Conservation (phyloP, 2,797 vertebrate genomes). For the Chaetophractus vellerosus region DNA sequence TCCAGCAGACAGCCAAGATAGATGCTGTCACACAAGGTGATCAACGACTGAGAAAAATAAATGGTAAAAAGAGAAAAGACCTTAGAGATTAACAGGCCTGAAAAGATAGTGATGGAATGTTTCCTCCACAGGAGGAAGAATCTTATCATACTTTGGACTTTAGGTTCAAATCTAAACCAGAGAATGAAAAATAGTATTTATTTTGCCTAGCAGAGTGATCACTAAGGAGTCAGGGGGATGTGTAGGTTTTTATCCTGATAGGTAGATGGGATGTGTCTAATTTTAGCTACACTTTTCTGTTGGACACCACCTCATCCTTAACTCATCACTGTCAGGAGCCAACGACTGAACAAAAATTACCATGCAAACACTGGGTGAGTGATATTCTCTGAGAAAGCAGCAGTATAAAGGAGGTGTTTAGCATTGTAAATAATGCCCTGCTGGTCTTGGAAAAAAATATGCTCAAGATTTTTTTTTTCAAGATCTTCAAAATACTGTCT, state of each 20-base stretch:
- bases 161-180: conserved; percentile 15
- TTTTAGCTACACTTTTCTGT: background rate
- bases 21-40: background rate
- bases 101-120: background rate
- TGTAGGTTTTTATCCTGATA: conserved; percentile 8
- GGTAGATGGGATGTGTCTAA: background rate
- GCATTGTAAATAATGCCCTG: background rate
- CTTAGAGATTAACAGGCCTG: background rate
- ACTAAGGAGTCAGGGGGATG: background rate
- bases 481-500: conserved; percentile 11
- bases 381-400: background rate
- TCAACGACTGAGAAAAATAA: background rate
- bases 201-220: background rate
- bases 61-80: background rate
- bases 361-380: background rate
- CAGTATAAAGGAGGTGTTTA: background rate
- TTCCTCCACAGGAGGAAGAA: background rate
- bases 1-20: background rate
- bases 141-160: background rate
- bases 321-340: background rate
- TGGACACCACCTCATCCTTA: background rate
- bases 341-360: background rate
- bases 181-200: conserved; percentile 14
- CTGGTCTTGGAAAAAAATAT: background rate
- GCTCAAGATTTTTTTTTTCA: background rate